Evolutionary conservation across 1,140 invertebrate species (phyloP).

Genomic region (Pseudomyrmex sp.): DNA sequence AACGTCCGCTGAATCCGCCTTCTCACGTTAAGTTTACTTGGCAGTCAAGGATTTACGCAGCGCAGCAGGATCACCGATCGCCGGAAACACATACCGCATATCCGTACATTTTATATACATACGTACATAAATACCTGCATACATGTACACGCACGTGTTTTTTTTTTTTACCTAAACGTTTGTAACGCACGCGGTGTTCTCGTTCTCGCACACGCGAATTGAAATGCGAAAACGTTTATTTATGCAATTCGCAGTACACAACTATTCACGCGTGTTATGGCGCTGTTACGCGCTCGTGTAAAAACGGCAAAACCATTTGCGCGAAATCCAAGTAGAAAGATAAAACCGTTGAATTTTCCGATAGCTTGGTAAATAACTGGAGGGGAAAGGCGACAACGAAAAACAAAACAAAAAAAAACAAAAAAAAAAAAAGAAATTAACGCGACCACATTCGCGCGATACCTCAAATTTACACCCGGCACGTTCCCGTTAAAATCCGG

Average conservation of each 20-base stretch:
- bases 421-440: constrained; percentile 18
- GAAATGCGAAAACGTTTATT: constrained; percentile 47
- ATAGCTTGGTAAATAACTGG: constrained; percentile 55
- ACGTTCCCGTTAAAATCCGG: constrained; percentile 33
- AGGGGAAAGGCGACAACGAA: neutral
- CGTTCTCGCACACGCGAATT: constrained; percentile 23
- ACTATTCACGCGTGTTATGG: constrained; percentile 36
- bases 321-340: neutral
- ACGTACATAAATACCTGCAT: neutral
- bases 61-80: neutral
- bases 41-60: constrained; percentile 45
- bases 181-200: neutral
- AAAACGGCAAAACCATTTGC: constrained; percentile 41
- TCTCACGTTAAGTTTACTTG: constrained; percentile 41
- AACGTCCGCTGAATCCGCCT: constrained; percentile 26
- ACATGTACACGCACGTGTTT: neutral
- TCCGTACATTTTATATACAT: neutral
- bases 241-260: constrained; percentile 38
- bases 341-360: constrained; percentile 53
- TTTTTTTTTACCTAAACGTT: neutral
- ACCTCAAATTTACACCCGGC: constrained; percentile 44
- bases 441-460: constrained; percentile 36
- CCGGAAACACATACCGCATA: neutral
- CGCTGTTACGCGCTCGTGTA: constrained; percentile 39
- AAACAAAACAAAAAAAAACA: constrained; percentile 13